Percentiles rank a stretch among this genome's conserved stretches.
phyloP scores from a whole-genome alignment of 2,888 invertebrate genomes.

The Athalia rosae region DNA sequence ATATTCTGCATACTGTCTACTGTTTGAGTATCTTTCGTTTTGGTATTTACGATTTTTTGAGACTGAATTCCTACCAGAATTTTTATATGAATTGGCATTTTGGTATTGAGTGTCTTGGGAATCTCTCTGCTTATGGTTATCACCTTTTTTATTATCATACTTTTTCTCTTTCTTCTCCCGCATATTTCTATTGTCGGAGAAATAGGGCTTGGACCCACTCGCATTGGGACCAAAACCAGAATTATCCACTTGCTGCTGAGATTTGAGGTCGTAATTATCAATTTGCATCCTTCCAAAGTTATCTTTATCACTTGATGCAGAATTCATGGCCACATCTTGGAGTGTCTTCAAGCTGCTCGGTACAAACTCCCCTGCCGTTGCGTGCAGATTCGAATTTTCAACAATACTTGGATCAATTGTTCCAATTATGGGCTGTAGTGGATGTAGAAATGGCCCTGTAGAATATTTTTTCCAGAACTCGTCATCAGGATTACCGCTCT shows the following conservation, averaged over 20 bases:
- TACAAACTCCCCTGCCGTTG: conserved; percentile 78
- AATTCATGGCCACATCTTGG: conserved; percentile 14
- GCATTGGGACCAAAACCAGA: not conserved
- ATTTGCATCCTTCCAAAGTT: conserved; percentile 9
- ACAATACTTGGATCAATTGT: conserved; percentile 34
- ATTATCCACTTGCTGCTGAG: not conserved
- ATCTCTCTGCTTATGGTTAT: conserved; percentile 54
- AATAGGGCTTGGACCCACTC: not conserved
- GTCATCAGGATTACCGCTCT: conserved; percentile 44
- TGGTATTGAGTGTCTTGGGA: conserved; percentile 52
- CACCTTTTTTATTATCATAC: conserved; percentile 53
- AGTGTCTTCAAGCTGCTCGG: conserved; percentile 70
- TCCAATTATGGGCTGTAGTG: too few species aligned
- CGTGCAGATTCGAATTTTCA: conserved; percentile 75
- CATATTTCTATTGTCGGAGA: conserved; percentile 51
- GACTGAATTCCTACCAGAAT: conserved; percentile 49
- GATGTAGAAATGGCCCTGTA: conserved; percentile 10
- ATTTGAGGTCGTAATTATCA: not conserved
- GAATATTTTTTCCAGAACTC: conserved; percentile 37
- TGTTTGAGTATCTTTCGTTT: conserved; percentile 55
- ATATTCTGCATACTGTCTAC: conserved; percentile 40
- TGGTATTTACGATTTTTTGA: conserved; percentile 56
- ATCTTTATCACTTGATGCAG: not conserved
- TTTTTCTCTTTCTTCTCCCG: conserved; percentile 51
- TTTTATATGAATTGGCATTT: conserved; percentile 51